These are phyloP conservation scores for Druon quercuslanigerum DNA, from an alignment of 1,140 invertebrate species.

Conservation along the genomic window DNA sequence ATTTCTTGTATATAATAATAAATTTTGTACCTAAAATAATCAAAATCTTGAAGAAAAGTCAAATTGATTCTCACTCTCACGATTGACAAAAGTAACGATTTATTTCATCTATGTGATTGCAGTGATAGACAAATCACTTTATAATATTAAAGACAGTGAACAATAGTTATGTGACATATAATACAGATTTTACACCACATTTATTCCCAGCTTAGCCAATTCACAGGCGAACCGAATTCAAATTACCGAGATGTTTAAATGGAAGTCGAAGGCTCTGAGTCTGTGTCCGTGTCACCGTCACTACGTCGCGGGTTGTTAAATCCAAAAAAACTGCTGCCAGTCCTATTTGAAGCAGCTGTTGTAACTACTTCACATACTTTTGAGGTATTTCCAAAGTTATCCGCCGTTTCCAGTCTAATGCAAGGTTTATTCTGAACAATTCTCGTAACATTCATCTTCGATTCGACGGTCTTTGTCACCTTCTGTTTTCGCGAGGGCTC, in stretches of 20 bases:
- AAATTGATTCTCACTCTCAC: not conserved
- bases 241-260: conserved; percentile 54
- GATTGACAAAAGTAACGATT: conserved; percentile 18
- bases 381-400: conserved; percentile 42
- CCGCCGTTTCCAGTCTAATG: conserved; percentile 61
- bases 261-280: conserved; percentile 69
- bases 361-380: conserved; percentile 54
- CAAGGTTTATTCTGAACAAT: conserved; percentile 47
- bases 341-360: conserved; percentile 50
- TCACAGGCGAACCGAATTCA: not conserved
- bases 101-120: not conserved
- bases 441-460: conserved; percentile 38
- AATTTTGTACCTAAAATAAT: not conserved
- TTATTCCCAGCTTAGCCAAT: conserved; percentile 13
- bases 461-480: conserved; percentile 26
- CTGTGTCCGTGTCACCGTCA: conserved; percentile 60
- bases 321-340: conserved; percentile 47
- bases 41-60: not conserved
- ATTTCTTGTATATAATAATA: too few species aligned
- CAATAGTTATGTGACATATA: conserved; percentile 20
- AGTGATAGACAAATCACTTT: conserved; percentile 9
- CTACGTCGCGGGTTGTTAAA: conserved; percentile 53
- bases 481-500: conserved; percentile 40
- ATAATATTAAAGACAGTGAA: conserved; percentile 26
- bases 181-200: conserved; percentile 25